Conservation (phyloP, 1,140 invertebrate genomes). For the Aphaenogaster floridana region DNA sequence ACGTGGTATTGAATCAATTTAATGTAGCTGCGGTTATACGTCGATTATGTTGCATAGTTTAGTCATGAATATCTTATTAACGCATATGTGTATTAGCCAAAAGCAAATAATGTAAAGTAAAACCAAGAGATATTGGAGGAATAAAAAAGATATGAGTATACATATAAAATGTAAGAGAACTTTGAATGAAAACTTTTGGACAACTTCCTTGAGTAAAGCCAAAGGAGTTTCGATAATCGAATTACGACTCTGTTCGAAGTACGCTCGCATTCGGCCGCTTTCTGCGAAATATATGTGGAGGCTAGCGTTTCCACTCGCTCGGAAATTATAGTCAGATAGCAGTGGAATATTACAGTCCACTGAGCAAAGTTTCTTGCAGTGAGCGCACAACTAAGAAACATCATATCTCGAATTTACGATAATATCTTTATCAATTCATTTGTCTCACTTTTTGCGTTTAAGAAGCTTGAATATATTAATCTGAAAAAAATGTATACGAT, state of each 20-base stretch:
- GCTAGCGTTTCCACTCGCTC: conserved; percentile 30
- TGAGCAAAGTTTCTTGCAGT: conserved; percentile 5
- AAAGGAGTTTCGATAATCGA: conserved; percentile 28
- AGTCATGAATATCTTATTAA: background rate
- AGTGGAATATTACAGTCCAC: conserved; percentile 28
- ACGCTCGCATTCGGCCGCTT: background rate
- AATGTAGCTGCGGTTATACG: conserved; percentile 10
- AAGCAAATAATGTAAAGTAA: background rate
- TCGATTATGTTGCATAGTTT: background rate
- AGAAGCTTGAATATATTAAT: background rate
- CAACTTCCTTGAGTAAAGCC: background rate
- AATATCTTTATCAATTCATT: conserved; percentile 20
- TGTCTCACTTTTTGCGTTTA: background rate
- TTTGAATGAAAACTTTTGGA: conserved; percentile 16
- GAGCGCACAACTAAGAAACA: conserved; percentile 25
- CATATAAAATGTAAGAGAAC: background rate
- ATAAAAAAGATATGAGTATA: background rate
- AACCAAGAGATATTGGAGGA: background rate
- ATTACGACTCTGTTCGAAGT: conserved; percentile 34
- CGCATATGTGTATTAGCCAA: background rate
- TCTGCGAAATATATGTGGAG: conserved; percentile 26
- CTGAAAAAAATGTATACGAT: background rate
- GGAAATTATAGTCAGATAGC: conserved; percentile 37
- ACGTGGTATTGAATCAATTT: conserved; percentile 14
- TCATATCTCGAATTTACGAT: conserved; percentile 25